Evolutionary conservation across 2,888 invertebrate genomes (phyloP).

Genomic region (Smittia aterrima): DNA sequence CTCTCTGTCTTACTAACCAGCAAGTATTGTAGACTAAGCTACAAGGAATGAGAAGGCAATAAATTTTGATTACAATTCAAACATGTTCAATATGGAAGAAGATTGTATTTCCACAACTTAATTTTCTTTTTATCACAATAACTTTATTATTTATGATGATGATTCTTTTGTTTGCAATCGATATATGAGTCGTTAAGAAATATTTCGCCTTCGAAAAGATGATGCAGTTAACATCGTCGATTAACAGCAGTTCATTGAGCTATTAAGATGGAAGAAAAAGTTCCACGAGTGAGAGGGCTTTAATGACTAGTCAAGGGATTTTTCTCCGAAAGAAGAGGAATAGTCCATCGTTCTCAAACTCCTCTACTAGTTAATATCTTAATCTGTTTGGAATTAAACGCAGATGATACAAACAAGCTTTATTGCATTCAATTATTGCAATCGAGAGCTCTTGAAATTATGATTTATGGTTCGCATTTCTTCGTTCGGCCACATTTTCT

Average conservation of each 20-base stretch:
- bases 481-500: not conserved
- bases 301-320: too few relatives aligned
- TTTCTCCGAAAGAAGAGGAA: too few relatives aligned
- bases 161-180: not conserved
- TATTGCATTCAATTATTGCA: slow-evolving; percentile 25
- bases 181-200: not conserved
- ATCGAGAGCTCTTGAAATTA: slow-evolving; percentile 16
- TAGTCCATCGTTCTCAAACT: not conserved
- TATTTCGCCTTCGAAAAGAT: not conserved
- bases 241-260: slow-evolving; percentile 5
- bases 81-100: slow-evolving; percentile 26
- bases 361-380: not conserved
- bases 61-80: slow-evolving; percentile 33
- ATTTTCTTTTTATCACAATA: not conserved
- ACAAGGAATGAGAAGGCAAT: slow-evolving; percentile 23
- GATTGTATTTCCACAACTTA: slow-evolving; percentile 18
- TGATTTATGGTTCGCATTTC: slow-evolving; percentile 12
- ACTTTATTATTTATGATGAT: slow-evolving; percentile 32
- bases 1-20: not conserved
- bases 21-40: not conserved
- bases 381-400: slow-evolving; percentile 24
- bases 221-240: not conserved
- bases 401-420: slow-evolving; percentile 23
- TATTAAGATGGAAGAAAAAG: not conserved
- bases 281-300: not conserved